Evolutionary conservation across 2,797 vertebrate species (phyloP).

Genomic region (Poeciliopsis paucimaculata): DNA sequence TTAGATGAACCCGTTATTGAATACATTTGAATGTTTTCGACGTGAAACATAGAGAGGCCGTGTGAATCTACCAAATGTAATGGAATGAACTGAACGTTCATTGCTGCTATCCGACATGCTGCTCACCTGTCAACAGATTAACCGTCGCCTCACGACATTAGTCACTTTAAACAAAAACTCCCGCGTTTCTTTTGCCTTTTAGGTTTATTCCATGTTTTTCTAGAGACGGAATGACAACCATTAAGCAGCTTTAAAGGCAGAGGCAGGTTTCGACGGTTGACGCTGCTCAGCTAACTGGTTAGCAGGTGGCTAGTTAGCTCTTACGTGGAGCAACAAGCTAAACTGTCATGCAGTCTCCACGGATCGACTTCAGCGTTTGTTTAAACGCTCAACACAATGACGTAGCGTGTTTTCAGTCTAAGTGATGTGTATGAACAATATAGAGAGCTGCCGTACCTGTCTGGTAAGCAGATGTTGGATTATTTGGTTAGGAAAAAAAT

Average conservation of each 20-base stretch:
- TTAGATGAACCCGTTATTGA: neutral
- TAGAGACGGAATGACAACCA: neutral
- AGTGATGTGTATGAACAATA: neutral
- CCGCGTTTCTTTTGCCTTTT: neutral
- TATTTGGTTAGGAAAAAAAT: constrained; percentile 23
- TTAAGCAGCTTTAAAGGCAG: neutral
- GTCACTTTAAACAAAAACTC: neutral
- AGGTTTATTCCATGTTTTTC: neutral
- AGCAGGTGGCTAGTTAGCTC: constrained; percentile 43
- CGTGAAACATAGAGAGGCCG: too few relatives aligned
- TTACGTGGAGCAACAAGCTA: constrained; percentile 46
- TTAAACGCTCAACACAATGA: neutral
- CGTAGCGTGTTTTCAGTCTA: neutral
- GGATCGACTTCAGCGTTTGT: constrained; percentile 32
- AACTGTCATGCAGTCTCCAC: constrained; percentile 58
- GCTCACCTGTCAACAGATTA: constrained; percentile 9
- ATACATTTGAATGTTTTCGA: neutral
- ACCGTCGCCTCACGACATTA: neutral
- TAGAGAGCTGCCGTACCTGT: constrained; percentile 68
- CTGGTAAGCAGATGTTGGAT: constrained; percentile 30
- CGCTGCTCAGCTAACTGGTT: constrained; percentile 31
- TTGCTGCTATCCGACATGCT: neutral
- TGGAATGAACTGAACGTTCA: neutral
- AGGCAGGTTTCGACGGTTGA: constrained; percentile 2
- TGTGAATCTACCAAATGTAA: neutral